Conservation (phyloP, 2,113 vertebrate genomes). For the Actenoides lindsayi region DNA sequence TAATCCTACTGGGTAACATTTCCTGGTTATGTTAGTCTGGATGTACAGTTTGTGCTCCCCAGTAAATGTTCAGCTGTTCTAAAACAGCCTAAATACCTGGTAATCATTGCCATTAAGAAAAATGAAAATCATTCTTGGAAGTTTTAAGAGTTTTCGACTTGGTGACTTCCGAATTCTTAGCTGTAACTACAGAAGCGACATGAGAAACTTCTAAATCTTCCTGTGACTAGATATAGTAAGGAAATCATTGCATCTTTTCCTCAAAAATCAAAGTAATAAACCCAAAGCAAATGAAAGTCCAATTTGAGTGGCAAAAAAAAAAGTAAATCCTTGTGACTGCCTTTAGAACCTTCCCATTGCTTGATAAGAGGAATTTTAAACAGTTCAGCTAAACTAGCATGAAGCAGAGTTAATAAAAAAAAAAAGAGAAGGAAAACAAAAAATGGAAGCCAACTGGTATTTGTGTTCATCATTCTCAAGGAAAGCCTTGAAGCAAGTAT, state of each 20-base stretch:
- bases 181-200: not conserved
- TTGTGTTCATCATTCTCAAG: not conserved
- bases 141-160: not conserved
- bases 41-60: not conserved
- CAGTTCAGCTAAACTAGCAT: not conserved
- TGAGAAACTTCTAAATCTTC: not conserved
- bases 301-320: not conserved
- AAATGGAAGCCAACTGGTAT: not conserved
- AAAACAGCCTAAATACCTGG: not conserved
- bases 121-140: not conserved
- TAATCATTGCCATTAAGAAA: not conserved
- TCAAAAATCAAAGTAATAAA: not conserved
- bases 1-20: not conserved
- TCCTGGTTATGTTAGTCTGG: not conserved
- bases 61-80: not conserved
- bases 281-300: not conserved
- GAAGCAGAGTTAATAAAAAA: not conserved
- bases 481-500: not conserved
- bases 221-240: not conserved
- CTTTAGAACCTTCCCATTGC: not conserved
- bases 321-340: not conserved
- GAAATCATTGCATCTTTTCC: not conserved
- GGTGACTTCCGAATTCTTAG: not conserved
- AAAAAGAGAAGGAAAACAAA: not conserved
- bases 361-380: not conserved